These are phyloP conservation scores for Caenorhabditis macrosperma DNA, from an alignment of 2,888 invertebrate species.

Conservation along the genomic window DNA sequence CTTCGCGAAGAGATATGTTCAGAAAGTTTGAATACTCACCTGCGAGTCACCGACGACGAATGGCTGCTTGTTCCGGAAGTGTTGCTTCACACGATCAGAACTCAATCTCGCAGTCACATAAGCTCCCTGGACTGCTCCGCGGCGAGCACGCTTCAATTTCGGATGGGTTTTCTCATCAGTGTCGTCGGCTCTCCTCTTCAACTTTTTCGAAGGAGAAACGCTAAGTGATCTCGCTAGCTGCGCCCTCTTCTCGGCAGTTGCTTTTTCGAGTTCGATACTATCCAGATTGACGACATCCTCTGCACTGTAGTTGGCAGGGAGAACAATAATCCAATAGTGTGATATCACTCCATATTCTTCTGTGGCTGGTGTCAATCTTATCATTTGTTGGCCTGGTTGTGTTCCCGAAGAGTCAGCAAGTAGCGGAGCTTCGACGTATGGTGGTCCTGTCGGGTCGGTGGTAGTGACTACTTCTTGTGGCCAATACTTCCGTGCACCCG, in stretches of 20 bases:
- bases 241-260: conserved; percentile 62
- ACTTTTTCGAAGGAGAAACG: conserved; percentile 62
- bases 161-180: conserved; percentile 14
- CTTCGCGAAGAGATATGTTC: not conserved
- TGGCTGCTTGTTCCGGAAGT: conserved; percentile 63
- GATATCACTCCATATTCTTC: conserved; percentile 98
- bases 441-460: conserved; percentile 77
- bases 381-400: conserved; percentile 63
- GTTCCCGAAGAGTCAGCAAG: conserved; percentile 65
- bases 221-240: conserved; percentile 55
- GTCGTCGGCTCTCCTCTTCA: conserved; percentile 42
- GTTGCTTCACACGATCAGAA: conserved; percentile 68
- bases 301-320: conserved; percentile 86
- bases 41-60: conserved; percentile 77
- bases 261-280: conserved; percentile 58
- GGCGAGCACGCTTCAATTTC: conserved; percentile 42
- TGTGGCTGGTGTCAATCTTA: conserved; percentile 87
- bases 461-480: conserved; percentile 71
- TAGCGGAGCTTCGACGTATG: conserved; percentile 74
- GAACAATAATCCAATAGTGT: conserved; percentile 95
- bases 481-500: conserved; percentile 73
- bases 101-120: conserved; percentile 76
- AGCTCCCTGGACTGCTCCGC: conserved; percentile 63
- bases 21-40: conserved; percentile 65
- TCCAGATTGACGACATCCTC: conserved; percentile 72